Base-by-base conservation (phyloP, 2,113 vertebrate genomes). In the Manacus vitellinus region DNA sequence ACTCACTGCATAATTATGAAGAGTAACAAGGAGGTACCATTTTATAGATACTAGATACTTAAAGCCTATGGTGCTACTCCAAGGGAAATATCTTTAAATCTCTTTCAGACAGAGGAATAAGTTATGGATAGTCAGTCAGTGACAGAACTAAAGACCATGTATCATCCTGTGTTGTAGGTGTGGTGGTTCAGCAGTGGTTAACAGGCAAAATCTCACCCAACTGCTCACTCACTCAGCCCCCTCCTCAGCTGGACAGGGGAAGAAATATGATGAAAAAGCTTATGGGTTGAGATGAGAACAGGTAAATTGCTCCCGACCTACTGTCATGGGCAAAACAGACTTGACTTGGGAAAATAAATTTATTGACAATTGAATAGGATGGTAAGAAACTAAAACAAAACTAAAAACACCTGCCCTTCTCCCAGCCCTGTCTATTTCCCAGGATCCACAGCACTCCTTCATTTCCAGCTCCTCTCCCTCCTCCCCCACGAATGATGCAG, bases 391-490 rank as follows among this genome's bases (percentile, higher is more conserved):
- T 66, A 41, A 54, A 9, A 28, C 17, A 83, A 61, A 82, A 14
- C 7, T n/a, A 47, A 85, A 77, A 74, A 4, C 4, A 51, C 15
- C 22, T 65, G 2, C 3, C 4, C 18, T 6, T 3, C 7, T 3
- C 10, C 7, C 35, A 46, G 12, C 6, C 3, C 4, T 10, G 1
- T 21, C 17, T 43, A 65, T 35, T 56, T 20, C 0, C 1, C 23
- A 61, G 18, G 9, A 12, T 80, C 12, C 31, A 43, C 16, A 39
- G 54, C 2, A 61, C 6, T 86, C n/a, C 51, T 56, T 47, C 14
- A 46, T 43, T 85, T 12, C 28, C 6, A 59, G 9, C 4, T 55
- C 14, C 19, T 51, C n/a, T 65, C 51, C 7, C 11, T 80, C 8
- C 4, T 63, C n/a, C 22, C 16, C 14, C 10, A 28, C 2, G 8